phyloP scores from a whole-genome alignment of 1,140 invertebrate genomes.

The Plodia interpunctella region DNA sequence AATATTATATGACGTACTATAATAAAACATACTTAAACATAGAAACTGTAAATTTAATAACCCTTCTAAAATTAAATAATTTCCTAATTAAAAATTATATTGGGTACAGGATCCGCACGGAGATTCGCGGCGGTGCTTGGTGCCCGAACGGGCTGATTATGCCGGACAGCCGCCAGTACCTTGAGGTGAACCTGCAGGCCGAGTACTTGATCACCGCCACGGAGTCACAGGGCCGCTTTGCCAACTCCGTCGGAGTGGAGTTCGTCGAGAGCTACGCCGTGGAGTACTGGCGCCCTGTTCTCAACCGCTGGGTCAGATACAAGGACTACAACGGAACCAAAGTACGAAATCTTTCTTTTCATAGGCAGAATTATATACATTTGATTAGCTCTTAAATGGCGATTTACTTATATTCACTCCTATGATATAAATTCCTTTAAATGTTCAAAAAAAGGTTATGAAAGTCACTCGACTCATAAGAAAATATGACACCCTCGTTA shows the following conservation, averaged over 20 bases:
- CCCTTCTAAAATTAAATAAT: too few species aligned
- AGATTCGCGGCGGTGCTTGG: conserved; percentile 95
- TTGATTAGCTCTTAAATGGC: not conserved
- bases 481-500: conserved; percentile 23
- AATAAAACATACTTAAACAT: too few species aligned
- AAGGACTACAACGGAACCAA: conserved; percentile 85
- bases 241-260: conserved; percentile 94
- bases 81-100: too few species aligned
- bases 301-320: conserved; percentile 87
- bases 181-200: conserved; percentile 89
- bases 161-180: conserved; percentile 86
- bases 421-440: not conserved
- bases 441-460: too few species aligned
- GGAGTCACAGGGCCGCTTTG: conserved; percentile 94
- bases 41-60: too few species aligned
- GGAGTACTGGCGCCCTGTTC: conserved; percentile 88
- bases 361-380: not conserved
- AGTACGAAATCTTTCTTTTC: conserved; percentile 71
- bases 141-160: conserved; percentile 90
- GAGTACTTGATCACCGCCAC: conserved; percentile 91
- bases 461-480: too few species aligned
- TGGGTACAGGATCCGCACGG: conserved; percentile 90
- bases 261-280: conserved; percentile 90
- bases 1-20: too few species aligned
- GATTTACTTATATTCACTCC: too few species aligned